Percentiles rank a stretch among this genome's conserved stretches.
Conservation (phyloP, 2,888 invertebrate genomes). For the Sarcophaga subvicina region DNA sequence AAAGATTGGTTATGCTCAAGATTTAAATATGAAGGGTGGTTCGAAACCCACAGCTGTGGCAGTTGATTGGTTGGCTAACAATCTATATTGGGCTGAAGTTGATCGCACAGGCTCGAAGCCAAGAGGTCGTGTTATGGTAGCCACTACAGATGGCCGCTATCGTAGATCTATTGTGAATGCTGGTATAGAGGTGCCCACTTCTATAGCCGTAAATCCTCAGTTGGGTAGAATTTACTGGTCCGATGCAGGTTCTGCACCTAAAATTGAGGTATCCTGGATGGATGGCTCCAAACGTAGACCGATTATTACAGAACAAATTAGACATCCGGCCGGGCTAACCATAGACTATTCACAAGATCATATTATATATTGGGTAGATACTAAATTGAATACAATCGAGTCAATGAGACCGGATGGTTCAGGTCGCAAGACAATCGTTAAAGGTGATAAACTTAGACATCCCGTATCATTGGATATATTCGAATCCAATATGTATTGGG, state of each 20-base stretch:
- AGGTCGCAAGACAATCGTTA: conserved; percentile 87
- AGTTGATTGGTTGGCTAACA: conserved; percentile 96
- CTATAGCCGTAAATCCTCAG: conserved; percentile 93
- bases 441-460: conserved; percentile 89
- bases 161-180: conserved; percentile 89
- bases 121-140: conserved; percentile 92
- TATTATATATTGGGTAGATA: conserved; percentile 97
- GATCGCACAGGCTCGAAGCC: conserved; percentile 89
- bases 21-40: conserved; percentile 91
- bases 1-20: conserved; percentile 92
- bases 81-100: conserved; percentile 96
- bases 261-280: conserved; percentile 98
- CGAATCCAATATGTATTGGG: conserved; percentile 96
- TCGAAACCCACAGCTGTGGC: conserved; percentile 94
- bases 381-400: conserved; percentile 95
- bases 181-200: conserved; percentile 93
- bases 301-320: conserved; percentile 90
- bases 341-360: conserved; percentile 96
- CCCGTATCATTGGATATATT: conserved; percentile 96
- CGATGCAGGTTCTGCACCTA: conserved; percentile 94
- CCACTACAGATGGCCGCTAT: conserved; percentile 94
- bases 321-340: conserved; percentile 94
- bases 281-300: conserved; percentile 94
- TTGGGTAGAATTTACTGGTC: conserved; percentile 96
- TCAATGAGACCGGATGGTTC: conserved; percentile 92